Conservation (phyloP, 2,797 vertebrate species). For the Hydrolagus colliei region DNA sequence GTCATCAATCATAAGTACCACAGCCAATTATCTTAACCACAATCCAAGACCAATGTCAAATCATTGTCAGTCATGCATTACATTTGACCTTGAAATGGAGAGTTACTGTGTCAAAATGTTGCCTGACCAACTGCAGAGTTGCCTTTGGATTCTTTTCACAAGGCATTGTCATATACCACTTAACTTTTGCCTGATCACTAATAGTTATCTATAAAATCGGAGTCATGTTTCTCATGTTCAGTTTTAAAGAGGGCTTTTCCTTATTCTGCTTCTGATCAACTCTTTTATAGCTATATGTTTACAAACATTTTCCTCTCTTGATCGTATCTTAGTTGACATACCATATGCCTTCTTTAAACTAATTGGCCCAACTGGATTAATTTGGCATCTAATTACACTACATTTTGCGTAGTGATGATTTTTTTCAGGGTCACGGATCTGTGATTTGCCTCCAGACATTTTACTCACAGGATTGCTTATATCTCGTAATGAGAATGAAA, state of each 20-base stretch:
- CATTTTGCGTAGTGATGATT: slow-evolving; percentile 51
- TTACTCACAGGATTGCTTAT: slow-evolving; percentile 50
- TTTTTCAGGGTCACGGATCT: slow-evolving; percentile 51
- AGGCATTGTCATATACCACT: background rate
- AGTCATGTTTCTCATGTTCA: background rate
- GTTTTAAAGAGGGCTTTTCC: background rate
- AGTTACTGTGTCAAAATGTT: background rate
- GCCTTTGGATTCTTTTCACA: background rate
- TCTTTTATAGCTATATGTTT: background rate
- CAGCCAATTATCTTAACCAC: background rate
- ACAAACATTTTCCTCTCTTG: slow-evolving; percentile 48
- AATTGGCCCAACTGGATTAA: slow-evolving; percentile 75
- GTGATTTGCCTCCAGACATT: slow-evolving; percentile 57
- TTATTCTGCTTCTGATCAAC: background rate
- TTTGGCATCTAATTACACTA: slow-evolving; percentile 64
- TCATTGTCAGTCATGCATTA: background rate
- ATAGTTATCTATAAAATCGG: background rate
- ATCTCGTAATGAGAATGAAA: slow-evolving; percentile 46
- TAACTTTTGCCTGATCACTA: background rate
- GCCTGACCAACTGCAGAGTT: background rate
- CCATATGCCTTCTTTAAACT: slow-evolving; percentile 60
- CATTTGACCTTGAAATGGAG: background rate
- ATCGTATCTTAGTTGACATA: slow-evolving; percentile 71
- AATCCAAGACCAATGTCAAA: background rate
- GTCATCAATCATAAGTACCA: slow-evolving; percentile 8